Conservation (phyloP, 2,113 vertebrate species). For the mouse (Mus musculus) region DNA sequence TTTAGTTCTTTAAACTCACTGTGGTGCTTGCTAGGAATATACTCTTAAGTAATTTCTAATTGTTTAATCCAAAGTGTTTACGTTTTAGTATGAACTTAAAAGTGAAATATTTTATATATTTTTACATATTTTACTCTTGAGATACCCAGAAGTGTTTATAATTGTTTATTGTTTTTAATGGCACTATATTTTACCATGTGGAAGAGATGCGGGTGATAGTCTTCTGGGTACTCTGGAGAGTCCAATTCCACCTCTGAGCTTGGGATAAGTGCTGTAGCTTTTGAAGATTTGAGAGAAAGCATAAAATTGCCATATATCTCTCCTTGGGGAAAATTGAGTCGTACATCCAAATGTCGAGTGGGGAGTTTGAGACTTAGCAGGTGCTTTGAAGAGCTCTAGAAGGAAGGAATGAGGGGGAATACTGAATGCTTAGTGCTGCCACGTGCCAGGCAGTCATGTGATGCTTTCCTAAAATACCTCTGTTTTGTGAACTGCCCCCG, state of each 20-base stretch:
- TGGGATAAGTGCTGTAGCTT: constrained; percentile 5
- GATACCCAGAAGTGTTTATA: constrained; percentile 25
- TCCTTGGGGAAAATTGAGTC: constrained; percentile 8
- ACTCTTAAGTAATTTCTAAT: constrained; percentile 54
- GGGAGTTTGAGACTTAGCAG: constrained; percentile 21
- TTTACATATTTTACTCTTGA: background rate
- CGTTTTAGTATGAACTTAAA: constrained; percentile 13
- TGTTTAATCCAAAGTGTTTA: background rate
- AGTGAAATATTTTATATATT: background rate
- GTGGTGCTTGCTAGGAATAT: background rate
- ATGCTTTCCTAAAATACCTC: constrained; percentile 77
- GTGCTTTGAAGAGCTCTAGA: constrained; percentile 35
- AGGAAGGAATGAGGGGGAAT: background rate
- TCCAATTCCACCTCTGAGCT: constrained; percentile 35
- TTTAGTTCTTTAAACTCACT: constrained; percentile 32
- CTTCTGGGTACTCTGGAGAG: constrained; percentile 11
- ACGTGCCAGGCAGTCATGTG: constrained; percentile 67
- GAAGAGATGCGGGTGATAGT: constrained; percentile 7
- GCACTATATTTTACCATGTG: constrained; percentile 43
- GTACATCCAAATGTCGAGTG: background rate
- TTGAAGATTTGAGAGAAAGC: constrained; percentile 54
- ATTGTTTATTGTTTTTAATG: background rate
- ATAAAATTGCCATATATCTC: constrained; percentile 57
- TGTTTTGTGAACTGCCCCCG: constrained; percentile 70
- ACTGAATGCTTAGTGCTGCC: constrained; percentile 27